phyloP scores from a whole-genome alignment of 2,888 invertebrate species.

The Venusia cambrica region DNA sequence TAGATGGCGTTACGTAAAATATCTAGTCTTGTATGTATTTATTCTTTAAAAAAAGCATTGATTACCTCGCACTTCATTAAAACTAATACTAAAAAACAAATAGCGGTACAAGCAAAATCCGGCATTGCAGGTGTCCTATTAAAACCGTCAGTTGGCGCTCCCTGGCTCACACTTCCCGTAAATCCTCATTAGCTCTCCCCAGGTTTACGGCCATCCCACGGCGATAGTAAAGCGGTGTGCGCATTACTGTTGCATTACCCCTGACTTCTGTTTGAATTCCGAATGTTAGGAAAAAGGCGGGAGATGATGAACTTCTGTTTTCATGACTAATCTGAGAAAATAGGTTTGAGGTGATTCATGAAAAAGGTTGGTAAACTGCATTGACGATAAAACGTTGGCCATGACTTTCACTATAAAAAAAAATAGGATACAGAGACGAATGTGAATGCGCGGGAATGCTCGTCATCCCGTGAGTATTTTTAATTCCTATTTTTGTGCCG shows the following conservation, averaged over 20 bases:
- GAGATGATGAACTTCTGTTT: constrained; percentile 44
- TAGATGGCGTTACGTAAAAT: no score
- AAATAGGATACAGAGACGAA: no score
- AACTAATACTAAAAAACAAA: neutral
- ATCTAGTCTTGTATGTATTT: no score
- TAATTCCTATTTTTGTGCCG: no score
- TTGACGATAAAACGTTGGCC: constrained; percentile 19
- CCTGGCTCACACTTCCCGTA: constrained; percentile 51
- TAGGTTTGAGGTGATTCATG: constrained; percentile 12
- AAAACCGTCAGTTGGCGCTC: constrained; percentile 35
- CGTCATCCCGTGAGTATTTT: no score
- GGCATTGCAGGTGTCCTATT: constrained; percentile 29
- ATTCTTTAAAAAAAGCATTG: no score
- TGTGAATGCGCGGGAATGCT: no score
- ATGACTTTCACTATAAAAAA: no score
- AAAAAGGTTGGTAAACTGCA: no score
- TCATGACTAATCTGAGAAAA: constrained; percentile 23
- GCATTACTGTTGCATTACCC: constrained; percentile 63
- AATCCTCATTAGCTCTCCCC: constrained; percentile 75
- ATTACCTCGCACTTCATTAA: neutral
- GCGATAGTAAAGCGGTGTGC: constrained; percentile 67
- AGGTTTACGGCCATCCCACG: constrained; percentile 67
- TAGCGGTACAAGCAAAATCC: constrained; percentile 5
- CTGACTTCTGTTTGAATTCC: constrained; percentile 53
- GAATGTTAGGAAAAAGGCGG: constrained; percentile 17